phyloP scores from a whole-genome alignment of 2,797 vertebrate genomes.

The Rhabdophis nuchalis region DNA sequence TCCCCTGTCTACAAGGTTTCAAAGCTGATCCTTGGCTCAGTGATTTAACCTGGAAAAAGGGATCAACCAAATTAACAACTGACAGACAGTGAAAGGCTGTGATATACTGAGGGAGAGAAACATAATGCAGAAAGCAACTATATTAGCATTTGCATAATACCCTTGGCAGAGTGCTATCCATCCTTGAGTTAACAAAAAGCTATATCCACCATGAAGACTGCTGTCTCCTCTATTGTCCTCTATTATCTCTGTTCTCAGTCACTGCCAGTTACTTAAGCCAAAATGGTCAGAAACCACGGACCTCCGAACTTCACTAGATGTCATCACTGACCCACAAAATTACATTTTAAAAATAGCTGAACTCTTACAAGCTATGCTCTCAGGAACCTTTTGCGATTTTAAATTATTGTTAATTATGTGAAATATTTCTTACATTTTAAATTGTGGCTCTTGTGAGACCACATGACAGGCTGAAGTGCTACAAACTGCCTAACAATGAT shows the following conservation, averaged over 20 bases:
- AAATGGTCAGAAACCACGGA: not conserved
- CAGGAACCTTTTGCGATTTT: not conserved
- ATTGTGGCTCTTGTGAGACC: not conserved
- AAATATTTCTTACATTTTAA: not conserved
- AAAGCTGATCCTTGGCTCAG: not conserved
- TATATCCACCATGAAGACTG: not conserved
- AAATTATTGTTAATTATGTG: not conserved
- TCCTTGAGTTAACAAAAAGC: not conserved
- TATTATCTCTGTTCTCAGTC: not conserved
- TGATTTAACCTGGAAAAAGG: not conserved
- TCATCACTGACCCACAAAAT: not conserved
- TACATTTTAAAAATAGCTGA: not conserved
- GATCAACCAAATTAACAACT: not conserved
- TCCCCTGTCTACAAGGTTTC: not conserved
- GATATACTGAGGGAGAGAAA: not conserved
- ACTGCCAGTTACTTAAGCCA: not conserved
- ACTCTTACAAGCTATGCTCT: not conserved
- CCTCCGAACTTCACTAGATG: not conserved
- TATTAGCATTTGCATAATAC: not conserved
- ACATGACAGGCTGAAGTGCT: not conserved
- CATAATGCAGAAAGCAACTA: not conserved
- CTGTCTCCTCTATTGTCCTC: not conserved
- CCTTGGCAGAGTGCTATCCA: not conserved
- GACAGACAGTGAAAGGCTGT: not conserved
- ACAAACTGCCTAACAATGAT: not conserved